Conservation (phyloP, 2,888 invertebrate species). For the Diogma glabrata region DNA sequence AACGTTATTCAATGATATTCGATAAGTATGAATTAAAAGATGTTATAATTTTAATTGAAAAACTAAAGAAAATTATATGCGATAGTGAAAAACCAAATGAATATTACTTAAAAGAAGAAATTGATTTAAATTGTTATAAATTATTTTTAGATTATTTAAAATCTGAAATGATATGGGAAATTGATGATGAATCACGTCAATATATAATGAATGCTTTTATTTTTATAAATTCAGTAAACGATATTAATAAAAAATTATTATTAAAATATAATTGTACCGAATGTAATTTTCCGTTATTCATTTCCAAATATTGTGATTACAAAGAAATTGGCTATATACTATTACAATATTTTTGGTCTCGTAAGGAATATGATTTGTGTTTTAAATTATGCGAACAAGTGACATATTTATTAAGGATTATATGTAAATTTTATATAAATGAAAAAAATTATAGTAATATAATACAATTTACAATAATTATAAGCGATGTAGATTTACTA, state of each 20-base stretch:
- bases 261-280: constrained; percentile 26
- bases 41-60: constrained; percentile 29
- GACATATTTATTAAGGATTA: constrained; percentile 32
- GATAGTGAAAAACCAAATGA: constrained; percentile 30
- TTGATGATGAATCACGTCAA: constrained; percentile 33
- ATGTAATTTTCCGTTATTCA: constrained; percentile 33
- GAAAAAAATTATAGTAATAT: constrained; percentile 34
- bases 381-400: constrained; percentile 32
- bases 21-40: constrained; percentile 33
- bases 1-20: constrained; percentile 23
- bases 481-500: constrained; percentile 30
- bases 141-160: constrained; percentile 37
- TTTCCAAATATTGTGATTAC: constrained; percentile 31
- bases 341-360: constrained; percentile 35
- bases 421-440: constrained; percentile 33
- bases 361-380: constrained; percentile 33
- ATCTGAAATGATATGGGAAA: constrained; percentile 35
- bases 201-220: constrained; percentile 33
- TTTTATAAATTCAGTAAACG: constrained; percentile 23
- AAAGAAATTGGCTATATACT: constrained; percentile 32
- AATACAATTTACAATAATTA: constrained; percentile 32
- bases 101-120: constrained; percentile 20
- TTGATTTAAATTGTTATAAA: constrained; percentile 32
- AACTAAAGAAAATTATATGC: constrained; percentile 30
- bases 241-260: constrained; percentile 23